Percentiles rank a stretch among this genome's conserved stretches.
phyloP scores from a whole-genome alignment of 1,140 invertebrate genomes.

The Macrocentrus cingulum region DNA sequence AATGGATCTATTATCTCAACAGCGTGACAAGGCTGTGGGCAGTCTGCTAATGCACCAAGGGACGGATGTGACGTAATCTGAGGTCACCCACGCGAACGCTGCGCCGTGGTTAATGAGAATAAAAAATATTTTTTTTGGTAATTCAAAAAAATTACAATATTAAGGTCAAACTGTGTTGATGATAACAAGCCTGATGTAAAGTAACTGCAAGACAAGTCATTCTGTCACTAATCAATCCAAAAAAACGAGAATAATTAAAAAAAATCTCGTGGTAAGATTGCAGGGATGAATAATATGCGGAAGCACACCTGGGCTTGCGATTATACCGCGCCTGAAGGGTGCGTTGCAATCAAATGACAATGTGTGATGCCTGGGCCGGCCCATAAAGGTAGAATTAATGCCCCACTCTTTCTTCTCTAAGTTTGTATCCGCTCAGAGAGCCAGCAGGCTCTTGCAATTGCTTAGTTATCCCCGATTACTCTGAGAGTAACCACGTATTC shows the following conservation, averaged over 20 bases:
- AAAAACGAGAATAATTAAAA: too few species aligned
- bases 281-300: too few species aligned
- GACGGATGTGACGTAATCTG: constrained; percentile 58
- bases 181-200: too few species aligned
- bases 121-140: too few species aligned
- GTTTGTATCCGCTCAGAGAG: constrained; percentile 45
- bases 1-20: constrained; percentile 58
- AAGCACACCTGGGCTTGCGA: constrained; percentile 6
- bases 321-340: background rate
- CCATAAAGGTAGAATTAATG: constrained; percentile 32
- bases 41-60: constrained; percentile 53
- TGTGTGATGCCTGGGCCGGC: constrained; percentile 25
- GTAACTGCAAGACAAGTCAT: too few species aligned
- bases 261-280: too few species aligned
- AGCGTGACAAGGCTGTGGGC: constrained; percentile 52
- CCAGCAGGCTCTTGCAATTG: constrained; percentile 41
- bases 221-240: too few species aligned
- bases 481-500: constrained; percentile 12
- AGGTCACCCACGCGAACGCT: constrained; percentile 54
- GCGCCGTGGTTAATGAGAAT: constrained; percentile 19
- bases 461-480: constrained; percentile 44
- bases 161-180: too few species aligned
- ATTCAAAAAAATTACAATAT: too few species aligned
- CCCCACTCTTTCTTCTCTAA: constrained; percentile 13
- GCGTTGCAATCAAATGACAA: background rate